phyloP scores from a whole-genome alignment of 2,113 vertebrate genomes.

The Odobenus rosmarus region DNA sequence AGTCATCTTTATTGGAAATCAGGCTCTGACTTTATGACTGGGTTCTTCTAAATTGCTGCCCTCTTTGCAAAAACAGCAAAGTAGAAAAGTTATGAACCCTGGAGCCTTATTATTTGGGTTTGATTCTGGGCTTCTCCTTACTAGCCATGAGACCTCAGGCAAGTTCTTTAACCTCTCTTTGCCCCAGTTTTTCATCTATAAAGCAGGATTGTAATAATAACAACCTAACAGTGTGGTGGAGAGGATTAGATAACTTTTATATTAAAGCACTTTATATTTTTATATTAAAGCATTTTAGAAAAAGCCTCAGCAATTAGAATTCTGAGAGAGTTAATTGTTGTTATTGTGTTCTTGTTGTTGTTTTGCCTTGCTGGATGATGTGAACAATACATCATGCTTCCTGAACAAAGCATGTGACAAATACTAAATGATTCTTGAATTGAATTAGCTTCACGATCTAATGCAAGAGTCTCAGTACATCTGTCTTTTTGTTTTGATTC shows the following conservation, averaged over 20 bases:
- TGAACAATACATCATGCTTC: neutral
- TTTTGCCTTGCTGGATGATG: neutral
- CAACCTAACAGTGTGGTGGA: neutral
- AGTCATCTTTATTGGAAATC: neutral
- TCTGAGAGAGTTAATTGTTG: neutral
- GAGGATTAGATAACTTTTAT: neutral
- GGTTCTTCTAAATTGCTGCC: neutral
- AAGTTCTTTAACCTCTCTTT: neutral
- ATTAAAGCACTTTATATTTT: neutral
- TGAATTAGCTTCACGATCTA: constrained; percentile 53
- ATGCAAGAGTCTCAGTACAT: constrained; percentile 47
- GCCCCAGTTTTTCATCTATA: neutral
- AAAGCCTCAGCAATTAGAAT: neutral
- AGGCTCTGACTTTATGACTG: neutral
- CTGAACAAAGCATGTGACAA: constrained; percentile 40
- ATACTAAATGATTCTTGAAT: constrained; percentile 49
- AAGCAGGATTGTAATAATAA: neutral
- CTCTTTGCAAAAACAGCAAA: neutral
- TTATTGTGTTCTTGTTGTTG: neutral
- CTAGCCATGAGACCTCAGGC: neutral
- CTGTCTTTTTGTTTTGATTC: constrained; percentile 61
- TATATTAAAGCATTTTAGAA: neutral
- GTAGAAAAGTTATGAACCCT: neutral
- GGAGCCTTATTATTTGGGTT: neutral
- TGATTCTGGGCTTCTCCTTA: neutral